Conservation (phyloP, 2,113 vertebrate genomes). For the Sterrhoptilus dennistouni region DNA sequence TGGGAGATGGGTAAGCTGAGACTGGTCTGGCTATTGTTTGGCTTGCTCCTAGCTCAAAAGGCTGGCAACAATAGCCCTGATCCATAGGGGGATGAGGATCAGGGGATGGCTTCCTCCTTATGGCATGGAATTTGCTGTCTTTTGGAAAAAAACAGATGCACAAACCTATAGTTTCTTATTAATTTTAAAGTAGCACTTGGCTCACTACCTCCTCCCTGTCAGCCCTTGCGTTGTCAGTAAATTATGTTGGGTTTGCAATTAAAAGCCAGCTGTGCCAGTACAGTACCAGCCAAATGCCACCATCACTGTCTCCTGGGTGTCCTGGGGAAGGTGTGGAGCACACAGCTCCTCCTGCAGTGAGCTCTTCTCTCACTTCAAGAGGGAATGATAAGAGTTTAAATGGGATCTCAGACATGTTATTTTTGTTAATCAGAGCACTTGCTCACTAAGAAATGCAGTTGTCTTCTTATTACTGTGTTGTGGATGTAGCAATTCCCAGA, state of each 20-base stretch:
- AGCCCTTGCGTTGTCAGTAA: slow-evolving; percentile 31
- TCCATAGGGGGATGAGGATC: neutral
- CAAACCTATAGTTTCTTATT: slow-evolving; percentile 33
- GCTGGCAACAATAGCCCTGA: neutral
- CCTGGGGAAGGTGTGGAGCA: slow-evolving; percentile 18
- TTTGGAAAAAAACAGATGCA: neutral
- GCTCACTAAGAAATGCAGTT: neutral
- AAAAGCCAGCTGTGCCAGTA: slow-evolving; percentile 63
- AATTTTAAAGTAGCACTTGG: slow-evolving; percentile 60
- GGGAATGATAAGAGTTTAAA: slow-evolving; percentile 17
- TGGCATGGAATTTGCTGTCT: neutral
- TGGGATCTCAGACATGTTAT: neutral
- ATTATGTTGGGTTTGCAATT: slow-evolving; percentile 59
- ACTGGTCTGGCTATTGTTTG: neutral
- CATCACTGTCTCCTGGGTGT: neutral
- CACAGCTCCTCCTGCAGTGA: neutral
- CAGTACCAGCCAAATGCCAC: slow-evolving; percentile 51
- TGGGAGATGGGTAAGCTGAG: neutral
- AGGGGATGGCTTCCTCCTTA: neutral
- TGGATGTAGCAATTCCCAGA: neutral
- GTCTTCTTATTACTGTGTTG: neutral
- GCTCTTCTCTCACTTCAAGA: slow-evolving; percentile 6
- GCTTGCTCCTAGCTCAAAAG: neutral
- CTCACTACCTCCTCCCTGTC: neutral
- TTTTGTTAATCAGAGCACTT: neutral